Base-by-base conservation (phyloP, 2,797 vertebrate genomes). In the Falco biarmicus region DNA sequence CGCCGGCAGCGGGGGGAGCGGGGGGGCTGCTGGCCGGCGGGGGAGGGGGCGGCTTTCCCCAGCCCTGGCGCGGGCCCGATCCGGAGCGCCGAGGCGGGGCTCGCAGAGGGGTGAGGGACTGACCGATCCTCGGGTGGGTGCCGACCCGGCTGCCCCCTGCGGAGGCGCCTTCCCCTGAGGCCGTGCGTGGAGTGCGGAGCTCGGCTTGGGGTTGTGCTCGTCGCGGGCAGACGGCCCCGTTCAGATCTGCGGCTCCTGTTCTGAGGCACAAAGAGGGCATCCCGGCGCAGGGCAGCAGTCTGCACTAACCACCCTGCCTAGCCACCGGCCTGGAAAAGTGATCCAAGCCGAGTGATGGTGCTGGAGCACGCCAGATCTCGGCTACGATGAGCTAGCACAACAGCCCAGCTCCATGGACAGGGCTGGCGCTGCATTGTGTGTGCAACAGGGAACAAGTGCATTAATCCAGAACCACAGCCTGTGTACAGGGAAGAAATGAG, bases 401-500 rank as follows among this genome's bases (percentile, higher is more conserved):
- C 25, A 34, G 16, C 18, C 41, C 22, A 14, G 15, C 32, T 74
- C 17, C 45, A 1, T 24, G 24, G 39, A 48, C 11, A 25, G 34
- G 4, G 10, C 22, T 39, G 24, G 13, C 0, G 0, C 12, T 28
- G 19, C 2, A 2, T 47, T 45, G 2, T 18, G 41, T 11, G 2
- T 66, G 28, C 48, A 37, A 12, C 24, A 43, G 59, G 59, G 34
- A 66, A 19, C 28, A 39, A 63, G 26, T 37, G n/a, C 39, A 7
- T 3, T 43, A 56, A 63, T 43, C 39, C 48, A 15, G 73, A 78
- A 31, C 13, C 1, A 0, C 9, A 34, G 50, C 11, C 9, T 8
- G 13, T 12, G 1, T 48, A 18, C 10, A 9, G 47, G 39, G 51
- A 60, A 57, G 68, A 74, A 75, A 34, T n/a, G 61, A 78, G n/a